These are phyloP conservation scores for Sinocyclocheilus anophthalmus DNA, from an alignment of 2,113 vertebrate genomes.

Conservation along the genomic window DNA sequence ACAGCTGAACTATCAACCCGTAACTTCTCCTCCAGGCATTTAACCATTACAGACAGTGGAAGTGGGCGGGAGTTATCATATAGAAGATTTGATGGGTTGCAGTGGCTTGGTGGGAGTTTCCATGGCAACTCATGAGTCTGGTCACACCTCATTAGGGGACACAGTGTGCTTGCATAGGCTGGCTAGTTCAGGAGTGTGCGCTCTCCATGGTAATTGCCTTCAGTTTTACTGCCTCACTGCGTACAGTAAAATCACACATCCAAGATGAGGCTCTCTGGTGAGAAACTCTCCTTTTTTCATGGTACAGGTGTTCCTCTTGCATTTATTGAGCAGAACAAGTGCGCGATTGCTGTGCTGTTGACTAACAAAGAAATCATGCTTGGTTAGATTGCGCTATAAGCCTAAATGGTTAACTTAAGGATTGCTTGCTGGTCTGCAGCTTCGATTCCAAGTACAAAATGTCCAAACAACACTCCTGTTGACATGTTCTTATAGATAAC, in stretches of 20 bases:
- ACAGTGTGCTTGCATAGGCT: constrained; percentile 72
- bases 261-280: constrained; percentile 28
- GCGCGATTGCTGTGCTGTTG: background rate
- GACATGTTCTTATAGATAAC: background rate
- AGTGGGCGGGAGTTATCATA: constrained; percentile 26
- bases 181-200: constrained; percentile 74
- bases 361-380: constrained; percentile 31
- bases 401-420: constrained; percentile 6
- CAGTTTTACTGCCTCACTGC: constrained; percentile 73
- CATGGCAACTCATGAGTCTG: constrained; percentile 71
- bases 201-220: constrained; percentile 76
- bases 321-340: constrained; percentile 39
- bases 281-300: constrained; percentile 36
- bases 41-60: constrained; percentile 25
- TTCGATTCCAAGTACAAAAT: background rate
- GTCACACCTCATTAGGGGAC: constrained; percentile 77
- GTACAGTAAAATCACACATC: constrained; percentile 69
- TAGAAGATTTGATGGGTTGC: constrained; percentile 53
- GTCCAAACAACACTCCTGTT: background rate
- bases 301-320: constrained; percentile 23
- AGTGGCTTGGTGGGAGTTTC: constrained; percentile 66
- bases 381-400: background rate
- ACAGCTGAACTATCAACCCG: background rate
- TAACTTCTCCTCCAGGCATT: constrained; percentile 28
- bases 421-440: constrained; percentile 3